Percentiles rank a stretch among this genome's conserved stretches.
phyloP scores from a whole-genome alignment of 2,113 vertebrate species.

The Silurus meridionalis region DNA sequence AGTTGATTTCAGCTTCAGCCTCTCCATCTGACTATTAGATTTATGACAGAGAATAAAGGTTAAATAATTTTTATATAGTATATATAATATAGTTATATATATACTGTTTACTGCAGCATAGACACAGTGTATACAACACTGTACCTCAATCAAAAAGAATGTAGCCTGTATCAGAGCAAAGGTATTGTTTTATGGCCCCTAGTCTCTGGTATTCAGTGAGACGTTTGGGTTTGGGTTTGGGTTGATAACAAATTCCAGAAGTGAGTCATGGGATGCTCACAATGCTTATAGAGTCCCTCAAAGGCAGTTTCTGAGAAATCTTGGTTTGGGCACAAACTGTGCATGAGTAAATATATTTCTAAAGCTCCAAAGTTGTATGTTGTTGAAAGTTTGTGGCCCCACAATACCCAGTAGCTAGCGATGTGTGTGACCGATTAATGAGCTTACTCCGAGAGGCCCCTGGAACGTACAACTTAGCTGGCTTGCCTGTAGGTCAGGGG shows the following conservation, averaged over 20 bases:
- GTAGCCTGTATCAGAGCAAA: not conserved
- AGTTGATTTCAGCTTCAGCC: not conserved
- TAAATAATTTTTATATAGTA: not conserved
- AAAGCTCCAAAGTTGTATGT: not conserved
- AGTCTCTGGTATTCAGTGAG: not conserved
- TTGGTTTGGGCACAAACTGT: not conserved
- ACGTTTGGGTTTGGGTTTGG: not conserved
- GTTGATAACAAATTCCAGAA: not conserved
- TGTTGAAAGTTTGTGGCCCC: not conserved
- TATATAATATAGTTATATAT: no score
- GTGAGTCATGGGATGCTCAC: not conserved
- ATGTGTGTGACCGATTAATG: not conserved
- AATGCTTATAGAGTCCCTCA: not conserved
- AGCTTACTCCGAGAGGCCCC: not conserved
- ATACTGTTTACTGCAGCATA: no score
- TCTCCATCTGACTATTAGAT: not conserved
- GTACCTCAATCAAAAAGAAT: not conserved
- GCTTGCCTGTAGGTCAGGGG: not conserved
- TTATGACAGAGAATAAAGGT: not conserved
- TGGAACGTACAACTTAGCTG: not conserved
- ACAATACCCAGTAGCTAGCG: not conserved
- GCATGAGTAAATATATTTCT: not conserved
- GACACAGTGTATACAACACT: not conserved
- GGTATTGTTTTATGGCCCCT: not conserved
- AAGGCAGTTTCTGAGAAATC: not conserved